phyloP scores from a whole-genome alignment of 2,113 vertebrate genomes.

The Chloebia gouldiae region DNA sequence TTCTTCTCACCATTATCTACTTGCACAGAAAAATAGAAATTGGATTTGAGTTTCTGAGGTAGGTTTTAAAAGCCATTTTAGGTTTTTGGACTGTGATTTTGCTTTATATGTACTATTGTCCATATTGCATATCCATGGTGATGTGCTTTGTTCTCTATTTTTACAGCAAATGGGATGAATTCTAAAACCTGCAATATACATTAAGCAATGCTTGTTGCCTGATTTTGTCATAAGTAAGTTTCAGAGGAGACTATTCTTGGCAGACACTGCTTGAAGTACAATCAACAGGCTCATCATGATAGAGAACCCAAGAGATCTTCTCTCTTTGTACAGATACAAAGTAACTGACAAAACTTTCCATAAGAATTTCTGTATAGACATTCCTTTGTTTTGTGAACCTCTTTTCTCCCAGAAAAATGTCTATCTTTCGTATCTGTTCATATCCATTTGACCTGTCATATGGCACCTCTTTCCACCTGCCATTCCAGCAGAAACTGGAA shows the following conservation, averaged over 20 bases:
- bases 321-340: not conserved
- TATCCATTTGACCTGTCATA: not conserved
- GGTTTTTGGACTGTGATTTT: not conserved
- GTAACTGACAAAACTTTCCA: not conserved
- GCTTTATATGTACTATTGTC: not conserved
- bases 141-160: not conserved
- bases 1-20: not conserved
- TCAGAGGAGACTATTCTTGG: not conserved
- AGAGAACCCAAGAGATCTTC: not conserved
- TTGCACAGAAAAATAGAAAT: not conserved
- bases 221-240: conserved; percentile 36
- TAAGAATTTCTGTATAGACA: not conserved
- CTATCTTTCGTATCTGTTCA: not conserved
- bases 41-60: not conserved
- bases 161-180: not conserved
- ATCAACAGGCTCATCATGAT: not conserved
- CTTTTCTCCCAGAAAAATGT: not conserved
- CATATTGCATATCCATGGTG: not conserved
- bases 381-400: not conserved
- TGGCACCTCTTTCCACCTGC: not conserved
- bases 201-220: not conserved
- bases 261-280: not conserved
- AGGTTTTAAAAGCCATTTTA: not conserved
- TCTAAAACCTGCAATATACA: not conserved
- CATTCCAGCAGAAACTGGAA: not conserved